A percentile compares a stretch with the other conserved stretches of the same genome.
These are phyloP conservation scores for Megaceryle alcyon DNA, from an alignment of 2,797 vertebrate species.

Conservation along the genomic window DNA sequence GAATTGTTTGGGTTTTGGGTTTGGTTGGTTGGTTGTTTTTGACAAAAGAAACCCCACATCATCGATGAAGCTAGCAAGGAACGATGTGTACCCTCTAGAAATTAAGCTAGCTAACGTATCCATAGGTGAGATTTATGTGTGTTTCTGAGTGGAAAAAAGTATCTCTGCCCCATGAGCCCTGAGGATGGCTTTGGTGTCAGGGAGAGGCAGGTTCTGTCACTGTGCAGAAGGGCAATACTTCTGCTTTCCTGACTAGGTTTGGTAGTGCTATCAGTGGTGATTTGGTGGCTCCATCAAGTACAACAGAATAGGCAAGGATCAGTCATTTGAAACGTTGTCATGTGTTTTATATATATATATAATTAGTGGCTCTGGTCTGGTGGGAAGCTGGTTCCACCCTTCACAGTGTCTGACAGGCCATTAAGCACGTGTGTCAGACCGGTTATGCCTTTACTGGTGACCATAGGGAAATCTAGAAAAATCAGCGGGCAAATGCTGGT, in stretches of 20 bases:
- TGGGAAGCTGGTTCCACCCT: background rate
- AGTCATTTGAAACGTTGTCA: background rate
- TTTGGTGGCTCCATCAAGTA: background rate
- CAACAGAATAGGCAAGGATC: background rate
- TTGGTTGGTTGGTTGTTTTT: no score
- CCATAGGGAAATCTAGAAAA: background rate
- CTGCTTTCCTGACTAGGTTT: background rate
- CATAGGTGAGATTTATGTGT: fast-evolving
- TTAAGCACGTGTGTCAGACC: background rate
- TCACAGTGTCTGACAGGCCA: background rate
- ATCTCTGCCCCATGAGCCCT: background rate
- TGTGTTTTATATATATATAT: fast-evolving
- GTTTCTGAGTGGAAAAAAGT: background rate
- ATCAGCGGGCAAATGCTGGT: background rate
- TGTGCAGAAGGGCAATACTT: background rate
- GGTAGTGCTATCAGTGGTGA: background rate
- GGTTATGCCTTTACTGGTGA: background rate
- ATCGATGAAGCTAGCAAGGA: background rate
- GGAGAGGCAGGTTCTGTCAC: background rate
- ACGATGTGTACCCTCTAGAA: background rate
- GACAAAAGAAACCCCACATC: background rate
- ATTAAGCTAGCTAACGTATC: background rate
- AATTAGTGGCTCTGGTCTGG: background rate
- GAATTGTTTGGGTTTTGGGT: no score
- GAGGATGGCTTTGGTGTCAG: background rate